These are phyloP conservation scores for Amphiprion percula DNA, from an alignment of 2,113 vertebrate species.

Conservation along the genomic window DNA sequence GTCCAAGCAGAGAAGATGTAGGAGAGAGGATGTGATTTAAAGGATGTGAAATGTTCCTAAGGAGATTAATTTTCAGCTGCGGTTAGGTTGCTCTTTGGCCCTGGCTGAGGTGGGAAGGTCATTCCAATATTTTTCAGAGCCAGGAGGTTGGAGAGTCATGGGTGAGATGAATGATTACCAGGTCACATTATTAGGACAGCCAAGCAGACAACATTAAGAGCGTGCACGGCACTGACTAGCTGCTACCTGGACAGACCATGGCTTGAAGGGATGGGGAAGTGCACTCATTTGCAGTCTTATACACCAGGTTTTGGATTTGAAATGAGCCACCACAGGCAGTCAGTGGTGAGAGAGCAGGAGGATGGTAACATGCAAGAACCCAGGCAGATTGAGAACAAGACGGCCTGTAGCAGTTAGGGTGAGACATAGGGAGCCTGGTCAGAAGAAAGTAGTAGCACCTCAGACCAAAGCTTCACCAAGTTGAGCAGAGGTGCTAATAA, in stretches of 20 bases:
- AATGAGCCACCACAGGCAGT: conserved; percentile 59
- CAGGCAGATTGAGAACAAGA: conserved; percentile 44
- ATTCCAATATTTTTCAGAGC: conserved; percentile 68
- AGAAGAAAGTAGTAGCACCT: conserved; percentile 28
- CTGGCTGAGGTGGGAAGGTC: conserved; percentile 55
- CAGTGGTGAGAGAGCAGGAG: conserved; percentile 14
- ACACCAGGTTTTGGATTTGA: conserved; percentile 46
- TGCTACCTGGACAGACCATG: conserved; percentile 6
- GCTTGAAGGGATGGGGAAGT: conserved; percentile 37
- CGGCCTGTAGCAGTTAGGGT: conserved; percentile 28
- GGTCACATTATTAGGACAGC: conserved; percentile 58
- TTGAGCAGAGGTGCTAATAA: conserved; percentile 17
- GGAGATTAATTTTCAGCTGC: conserved; percentile 60
- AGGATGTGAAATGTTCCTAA: conserved; percentile 53
- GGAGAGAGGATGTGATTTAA: conserved; percentile 46
- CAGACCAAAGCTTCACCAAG: conserved; percentile 24
- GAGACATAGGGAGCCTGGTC: conserved; percentile 21
- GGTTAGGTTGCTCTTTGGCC: conserved; percentile 44
- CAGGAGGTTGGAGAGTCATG: conserved; percentile 45
- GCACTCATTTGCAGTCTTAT: conserved; percentile 55
- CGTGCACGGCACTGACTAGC: conserved; percentile 47
- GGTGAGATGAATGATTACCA: conserved; percentile 66
- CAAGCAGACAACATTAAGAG: conserved; percentile 54
- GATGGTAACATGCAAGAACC: conserved; percentile 42
- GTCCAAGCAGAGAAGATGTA: background rate